Evolutionary conservation across 2,797 vertebrate species (phyloP), one percentile per base, ranked within the genome.

Genomic region (Antrozous pallidus): DNA sequence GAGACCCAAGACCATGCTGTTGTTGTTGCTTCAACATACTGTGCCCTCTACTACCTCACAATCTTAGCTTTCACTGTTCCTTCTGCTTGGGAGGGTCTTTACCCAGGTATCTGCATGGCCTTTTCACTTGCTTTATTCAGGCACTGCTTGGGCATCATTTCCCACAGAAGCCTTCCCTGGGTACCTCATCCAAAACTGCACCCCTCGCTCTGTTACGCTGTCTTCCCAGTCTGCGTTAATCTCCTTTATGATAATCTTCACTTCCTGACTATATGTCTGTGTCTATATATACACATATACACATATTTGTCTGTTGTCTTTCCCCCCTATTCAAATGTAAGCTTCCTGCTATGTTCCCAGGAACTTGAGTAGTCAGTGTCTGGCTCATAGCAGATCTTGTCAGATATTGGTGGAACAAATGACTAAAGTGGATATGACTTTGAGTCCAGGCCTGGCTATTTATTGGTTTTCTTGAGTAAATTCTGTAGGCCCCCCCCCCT

Each of bases 341-440:
- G n/a, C 9, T 85, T 16, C 51, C 8, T 58, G 28, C 56, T 42
- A 0, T 42, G 18, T 79, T 54, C 17, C 82, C 40, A 70, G 17
- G 5, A 33, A n/a, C 22, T 40, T 80, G 38, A 38, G 56, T 6
- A 33, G 33, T 24, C 8, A 33, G 33, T 24, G 17, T 2, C 22
- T 31, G 47, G 18, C n/a, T 94, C 81, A 67, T 20, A 54, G 36
- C 33, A 77, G 16, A 4, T 69, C 42, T 20, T 42, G 63, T 42
- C 49, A 42, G 63, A 69, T 42, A 26, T 86, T 49, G 49, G n/a
- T 84, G 87, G 65, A 54, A 40, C 47, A 95, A 77, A 69, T 18
- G 28, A 65, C 17, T 54, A 63, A 86, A 31, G 6, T 12, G 36
- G 61, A 61, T 45, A 22, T 2, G 12, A 36, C 61, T 81, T 71